Base-by-base conservation (phyloP, 2,797 vertebrate species). In the Protonibea diacanthus region DNA sequence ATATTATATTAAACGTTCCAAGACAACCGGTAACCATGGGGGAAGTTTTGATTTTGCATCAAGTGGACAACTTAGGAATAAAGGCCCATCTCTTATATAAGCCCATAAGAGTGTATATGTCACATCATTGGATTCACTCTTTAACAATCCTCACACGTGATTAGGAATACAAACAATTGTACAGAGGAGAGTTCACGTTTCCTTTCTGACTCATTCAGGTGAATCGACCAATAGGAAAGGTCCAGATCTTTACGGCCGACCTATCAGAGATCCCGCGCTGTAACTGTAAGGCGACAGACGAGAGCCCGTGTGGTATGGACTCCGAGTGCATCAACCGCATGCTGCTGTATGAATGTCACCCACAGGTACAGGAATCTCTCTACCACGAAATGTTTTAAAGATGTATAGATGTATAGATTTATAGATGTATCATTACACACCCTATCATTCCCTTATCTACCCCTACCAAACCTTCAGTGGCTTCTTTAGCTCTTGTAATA, bases 241-340 rank as follows among this genome's bases (percentile, higher is more conserved):
- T 98, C 75, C 98, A 98, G 93, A 99, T 99, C 90, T 96, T 98
- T 73, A 97, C 97, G 0, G 98, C 98, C 2, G 98, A 99, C 93
- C 91, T 97, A 3, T 97, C 98, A 0, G 98, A 99, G 93, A 97
- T 99, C 48, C 98, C 98, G 0, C 97, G 97, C 6, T 99, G 98
- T 86, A 99, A 99, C 94, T 99, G 98, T 86, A 99, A 99, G 86
- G 96, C 95, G 2, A 88, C 96, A 0, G 98, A 99, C 5, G 97
- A 99, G 88, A 98, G 94, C 75, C 98, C 98, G 0, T 99, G 98
- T 1, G 97, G 98, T 21, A 95, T 96, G 76, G 98, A 99, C 87
- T 99, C 98, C 0, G 98, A 99, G 82, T 99, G 98, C 92, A 97
- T 99, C 92, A 99, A 99, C 88, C 97, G 98, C 74, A 99, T 99